Evolutionary conservation across 2,113 vertebrate species (phyloP), one percentile per base, ranked within the genome.

Genomic region (Prochilodus magdalenae): DNA sequence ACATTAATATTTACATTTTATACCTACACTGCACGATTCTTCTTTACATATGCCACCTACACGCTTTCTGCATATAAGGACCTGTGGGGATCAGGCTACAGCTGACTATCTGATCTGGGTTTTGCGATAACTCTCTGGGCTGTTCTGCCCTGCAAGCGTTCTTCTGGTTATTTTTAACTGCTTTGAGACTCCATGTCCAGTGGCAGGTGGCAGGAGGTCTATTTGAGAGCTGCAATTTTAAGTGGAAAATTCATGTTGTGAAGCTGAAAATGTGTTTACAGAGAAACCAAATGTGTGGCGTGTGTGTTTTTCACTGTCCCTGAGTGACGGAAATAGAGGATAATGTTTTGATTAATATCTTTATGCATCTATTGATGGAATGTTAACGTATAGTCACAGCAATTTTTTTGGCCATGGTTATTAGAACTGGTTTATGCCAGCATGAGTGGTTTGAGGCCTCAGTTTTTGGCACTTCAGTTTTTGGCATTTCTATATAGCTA

Each of bases 151-250:
- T 15, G 89, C 90, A 86, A 93, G 93, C 92, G 84, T 90, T 94
- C 86, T 81, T 49, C 22, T 0, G 84, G 90, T 93, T 95, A 94
- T 94, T 94, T 94, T 89, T 94, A 94, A 89, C 92, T 83, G 83
- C 86, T 80, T 88, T 80, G 67, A 87, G 82, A 83, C 86, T 84
- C 63, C 47, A 86, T 79, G 30, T 70, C 20, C 20, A 77, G 6
- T 83, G 88, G 89, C 91, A 92, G 92, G 90, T 92, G 91, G 92
- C 88, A 90, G 83, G 87, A 88, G 74, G 87, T 66, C 73, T 55
- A 20, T 86, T 47, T 79, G 57, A 81, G 83, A 80, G 74, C 59
- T 59, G 33, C 75, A 66, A 74, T 16, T 66, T 79, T 16, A 53
- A 80, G 24, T 74, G n/a, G 69, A 59, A n/a, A 69, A 20, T 63